Evolutionary conservation across 2,888 invertebrate genomes (phyloP).

Genomic region (Drosophila engyochracea): DNA sequence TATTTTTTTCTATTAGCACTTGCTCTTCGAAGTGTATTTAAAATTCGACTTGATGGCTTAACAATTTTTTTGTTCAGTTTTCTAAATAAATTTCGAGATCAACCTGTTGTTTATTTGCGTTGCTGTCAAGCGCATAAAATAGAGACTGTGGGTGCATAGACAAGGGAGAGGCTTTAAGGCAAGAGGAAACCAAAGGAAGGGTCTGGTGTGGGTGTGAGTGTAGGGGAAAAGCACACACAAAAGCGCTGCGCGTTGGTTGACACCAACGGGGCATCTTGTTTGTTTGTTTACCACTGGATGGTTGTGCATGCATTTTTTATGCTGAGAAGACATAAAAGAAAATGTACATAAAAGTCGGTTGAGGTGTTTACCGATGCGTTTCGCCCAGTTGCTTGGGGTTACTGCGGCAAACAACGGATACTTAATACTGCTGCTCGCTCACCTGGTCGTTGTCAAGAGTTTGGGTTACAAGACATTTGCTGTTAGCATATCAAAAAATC

Average conservation of each 20-base stretch:
- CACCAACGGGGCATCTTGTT: constrained; percentile 62
- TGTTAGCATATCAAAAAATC: constrained; percentile 68
- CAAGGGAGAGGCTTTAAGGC: background rate
- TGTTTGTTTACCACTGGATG: constrained; percentile 65
- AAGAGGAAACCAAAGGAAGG: background rate
- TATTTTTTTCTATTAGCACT: background rate
- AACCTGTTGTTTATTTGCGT: constrained; percentile 61
- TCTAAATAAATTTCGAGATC: constrained; percentile 64
- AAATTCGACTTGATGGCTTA: background rate
- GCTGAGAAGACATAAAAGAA: constrained; percentile 76
- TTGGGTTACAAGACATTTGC: constrained; percentile 44
- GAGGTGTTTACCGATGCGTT: constrained; percentile 76
- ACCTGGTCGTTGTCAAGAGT: constrained; percentile 36
- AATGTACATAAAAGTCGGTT: constrained; percentile 74
- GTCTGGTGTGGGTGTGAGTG: background rate
- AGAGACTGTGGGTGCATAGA: constrained; percentile 1
- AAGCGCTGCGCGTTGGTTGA: constrained; percentile 51
- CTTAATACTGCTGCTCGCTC: constrained; percentile 6
- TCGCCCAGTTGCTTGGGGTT: constrained; percentile 57
- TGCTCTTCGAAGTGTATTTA: constrained; percentile 16
- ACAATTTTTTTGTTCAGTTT: constrained; percentile 18
- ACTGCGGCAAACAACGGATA: constrained; percentile 5
- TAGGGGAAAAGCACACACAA: constrained; percentile 17
- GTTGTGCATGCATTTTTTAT: constrained; percentile 74
- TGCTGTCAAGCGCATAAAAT: constrained; percentile 54